Evolutionary conservation across 2,888 invertebrate genomes (phyloP), one percentile per base, ranked within the genome.

Genomic region (Pheosia tremula): DNA sequence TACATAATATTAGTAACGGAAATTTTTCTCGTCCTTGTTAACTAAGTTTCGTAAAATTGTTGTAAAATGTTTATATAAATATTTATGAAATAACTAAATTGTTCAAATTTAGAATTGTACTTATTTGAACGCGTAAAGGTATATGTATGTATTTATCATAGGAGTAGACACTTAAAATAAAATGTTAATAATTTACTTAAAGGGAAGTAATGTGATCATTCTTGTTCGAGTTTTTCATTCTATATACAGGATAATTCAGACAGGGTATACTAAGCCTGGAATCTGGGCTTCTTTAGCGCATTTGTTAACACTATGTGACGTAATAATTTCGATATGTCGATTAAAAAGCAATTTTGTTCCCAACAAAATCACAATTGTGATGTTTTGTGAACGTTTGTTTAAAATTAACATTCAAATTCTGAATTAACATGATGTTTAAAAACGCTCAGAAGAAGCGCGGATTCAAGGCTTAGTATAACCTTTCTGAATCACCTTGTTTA

Each of bases 31-130:
- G 80, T 83, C 79, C 85, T 85, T 86, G 88, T 87, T 88, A 82
- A 24, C 84, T 86, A 83, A 81, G 77, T 87, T 85, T 86, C 84
- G 78, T 80, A 74, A 85, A 81, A 83, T 87, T 91, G 90, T 91
- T 91, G 88, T 90, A 85, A 86, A 88, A 88, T 91, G 87, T 91
- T 90, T 89, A 91, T 89, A 91, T 89, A 85, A 85, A 85, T 87
- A 86, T 85, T 85, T 86, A 90, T 75, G 78, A 81, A 85, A 84
- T 84, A 81, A 80, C 81, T 82, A 75, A 82, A 86, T 80, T 85
- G 87, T 88, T 84, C 81, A 72, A 74, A 76, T 83, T 79, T 84
- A 84, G 84, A 76, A 77, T 77, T 82, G 80, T 81, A 80, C 69
- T 76, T 72, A 86, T 78, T 82, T 86, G 80, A 77, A 83, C 80